phyloP scores from a whole-genome alignment of 1,140 invertebrate genomes.

The Colletes latitarsis region DNA sequence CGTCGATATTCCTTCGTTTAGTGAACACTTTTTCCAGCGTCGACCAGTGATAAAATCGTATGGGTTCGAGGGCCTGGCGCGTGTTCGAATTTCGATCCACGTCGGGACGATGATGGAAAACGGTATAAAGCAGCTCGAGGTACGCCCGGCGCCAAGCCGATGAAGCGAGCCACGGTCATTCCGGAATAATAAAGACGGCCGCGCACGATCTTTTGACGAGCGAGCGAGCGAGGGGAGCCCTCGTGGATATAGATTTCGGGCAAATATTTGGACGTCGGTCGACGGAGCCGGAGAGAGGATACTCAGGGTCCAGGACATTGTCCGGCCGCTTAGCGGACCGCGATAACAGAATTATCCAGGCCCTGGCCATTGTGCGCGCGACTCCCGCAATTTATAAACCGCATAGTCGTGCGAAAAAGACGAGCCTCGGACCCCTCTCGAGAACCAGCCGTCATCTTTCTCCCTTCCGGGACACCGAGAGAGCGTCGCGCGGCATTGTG shows the following conservation, averaged over 20 bases:
- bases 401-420: conserved; percentile 53
- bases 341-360: conserved; percentile 74
- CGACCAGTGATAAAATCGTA: background rate
- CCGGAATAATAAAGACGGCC: conserved; percentile 57
- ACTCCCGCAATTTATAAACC: conserved; percentile 68
- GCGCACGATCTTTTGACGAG: conserved; percentile 32
- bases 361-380: conserved; percentile 56
- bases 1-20: no score
- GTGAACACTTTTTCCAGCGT: no score
- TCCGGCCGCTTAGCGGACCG: conserved; percentile 68
- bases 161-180: conserved; percentile 42
- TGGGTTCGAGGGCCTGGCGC: no score
- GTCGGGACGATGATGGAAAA: conserved; percentile 27
- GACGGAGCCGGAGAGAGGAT: conserved; percentile 30
- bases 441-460: background rate
- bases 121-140: conserved; percentile 24
- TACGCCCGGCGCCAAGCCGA: conserved; percentile 21
- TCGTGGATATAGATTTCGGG: conserved; percentile 64
- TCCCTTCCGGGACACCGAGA: background rate
- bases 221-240: conserved; percentile 13
- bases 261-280: conserved; percentile 76
- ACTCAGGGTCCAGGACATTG: conserved; percentile 60
- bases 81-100: background rate
- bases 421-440: conserved; percentile 8
- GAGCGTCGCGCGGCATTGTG: conserved; percentile 39